These are phyloP conservation scores for Tenebrosternarchus preto DNA, from an alignment of 2,113 vertebrate species.

Conservation along the genomic window DNA sequence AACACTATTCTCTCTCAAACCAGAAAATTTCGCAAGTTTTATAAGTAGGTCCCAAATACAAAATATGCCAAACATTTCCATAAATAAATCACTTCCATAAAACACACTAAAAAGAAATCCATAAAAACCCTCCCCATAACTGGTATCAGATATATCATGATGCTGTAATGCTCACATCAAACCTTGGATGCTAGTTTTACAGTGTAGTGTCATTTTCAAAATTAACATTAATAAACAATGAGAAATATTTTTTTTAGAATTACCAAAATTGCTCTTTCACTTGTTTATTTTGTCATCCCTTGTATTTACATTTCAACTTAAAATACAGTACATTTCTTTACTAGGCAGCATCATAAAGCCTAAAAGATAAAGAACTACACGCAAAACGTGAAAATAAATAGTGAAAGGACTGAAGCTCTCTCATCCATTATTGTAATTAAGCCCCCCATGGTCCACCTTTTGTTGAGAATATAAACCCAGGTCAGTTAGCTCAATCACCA, in stretches of 20 bases:
- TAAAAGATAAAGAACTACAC: background rate
- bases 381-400: slow-evolving; percentile 27
- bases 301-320: background rate
- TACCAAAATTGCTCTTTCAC: no score
- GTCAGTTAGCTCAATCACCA: background rate
- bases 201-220: background rate
- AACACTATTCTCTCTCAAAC: background rate
- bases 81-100: no score
- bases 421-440: background rate
- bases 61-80: background rate
- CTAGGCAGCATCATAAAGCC: background rate
- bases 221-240: no score
- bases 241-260: background rate
- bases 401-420: background rate
- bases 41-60: slow-evolving; percentile 2
- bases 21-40: background rate
- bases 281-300: background rate
- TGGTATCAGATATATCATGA: background rate
- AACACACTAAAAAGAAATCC: no score
- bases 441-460: background rate
- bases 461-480: background rate
- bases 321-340: background rate
- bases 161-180: background rate
- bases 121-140: no score
- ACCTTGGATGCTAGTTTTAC: background rate